Evolutionary conservation across 2,113 vertebrate species (phyloP), one percentile per base, ranked within the genome.

Genomic region (Zootoca vivipara): DNA sequence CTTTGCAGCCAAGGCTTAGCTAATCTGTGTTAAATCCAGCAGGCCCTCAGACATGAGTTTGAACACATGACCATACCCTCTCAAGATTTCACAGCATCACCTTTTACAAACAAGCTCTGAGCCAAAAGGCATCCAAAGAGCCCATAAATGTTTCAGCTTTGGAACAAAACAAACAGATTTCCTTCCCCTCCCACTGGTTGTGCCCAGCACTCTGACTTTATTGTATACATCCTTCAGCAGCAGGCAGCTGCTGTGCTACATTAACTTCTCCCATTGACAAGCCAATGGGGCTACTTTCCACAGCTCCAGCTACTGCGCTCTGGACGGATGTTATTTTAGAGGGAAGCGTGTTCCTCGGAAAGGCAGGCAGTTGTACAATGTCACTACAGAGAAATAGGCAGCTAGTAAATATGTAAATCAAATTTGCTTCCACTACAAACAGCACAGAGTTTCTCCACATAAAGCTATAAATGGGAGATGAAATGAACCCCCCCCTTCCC

Each of bases 91-190:
- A 73, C 46, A 87, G 81, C 64, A 83, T 81, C 74, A 83, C 90
- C 93, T 91, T 90, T 91, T 89, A 86, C 56, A 89, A 0, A 35
- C 78, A 92, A 89, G 78, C 52, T 85, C 85, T 35, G 65, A 86
- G 62, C 89, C 90, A 86, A 62, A 90, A 95, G 77, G 72, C 78
- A 46, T 79, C 92, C 46, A 87, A 82, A 84, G 1, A n/a, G 89
- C 56, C 85, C 89, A 83, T 69, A 86, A 85, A 88, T 33, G 77
- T 5, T 88, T 85, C 87, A 89, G n/a, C 91, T 30, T 56, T 77
- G 28, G 74, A 92, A 93, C 78, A 81, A 86, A 86, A 80, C 85
- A 91, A 87, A 62, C 83, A 85, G 72, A 77, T n/a, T 86, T 78
- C 87, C 84, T 77, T 81, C 88, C 40, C 30, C 86, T 84, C 82